Conservation (phyloP, 2,888 invertebrate genomes). For the Mesochorus sp. region DNA sequence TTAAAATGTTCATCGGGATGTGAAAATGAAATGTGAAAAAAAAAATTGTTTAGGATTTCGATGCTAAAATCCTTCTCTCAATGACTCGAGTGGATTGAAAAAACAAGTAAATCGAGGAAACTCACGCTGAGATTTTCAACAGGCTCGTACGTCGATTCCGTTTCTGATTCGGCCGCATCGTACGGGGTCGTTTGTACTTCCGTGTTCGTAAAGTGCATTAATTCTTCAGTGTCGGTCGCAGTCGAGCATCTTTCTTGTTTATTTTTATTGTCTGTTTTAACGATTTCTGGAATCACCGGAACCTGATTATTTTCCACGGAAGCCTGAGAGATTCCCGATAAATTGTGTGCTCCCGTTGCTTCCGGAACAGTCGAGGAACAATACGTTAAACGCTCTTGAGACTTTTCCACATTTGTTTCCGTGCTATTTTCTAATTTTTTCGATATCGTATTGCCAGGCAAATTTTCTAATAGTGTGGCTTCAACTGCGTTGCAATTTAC, state of each 20-base stretch:
- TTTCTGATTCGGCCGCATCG: slow-evolving; percentile 73
- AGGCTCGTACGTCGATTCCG: slow-evolving; percentile 73
- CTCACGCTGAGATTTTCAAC: slow-evolving; percentile 79
- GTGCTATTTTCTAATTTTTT: slow-evolving; percentile 44
- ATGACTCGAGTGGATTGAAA: no score
- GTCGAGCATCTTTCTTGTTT: slow-evolving; percentile 70
- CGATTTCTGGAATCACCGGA: not conserved
- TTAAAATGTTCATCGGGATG: no score
- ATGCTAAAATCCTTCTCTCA: no score
- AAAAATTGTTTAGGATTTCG: not conserved
- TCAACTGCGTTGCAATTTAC: slow-evolving; percentile 70
- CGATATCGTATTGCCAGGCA: slow-evolving; percentile 71
- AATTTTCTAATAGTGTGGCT: slow-evolving; percentile 76
- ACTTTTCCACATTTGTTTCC: slow-evolving; percentile 21
- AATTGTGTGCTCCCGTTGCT: not conserved
- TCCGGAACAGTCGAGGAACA: slow-evolving; percentile 42
- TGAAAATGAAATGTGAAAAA: slow-evolving; percentile 16
- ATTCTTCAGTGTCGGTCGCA: slow-evolving; percentile 77
- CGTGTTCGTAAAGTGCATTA: slow-evolving; percentile 71
- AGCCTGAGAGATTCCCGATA: slow-evolving; percentile 1
- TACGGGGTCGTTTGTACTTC: slow-evolving; percentile 78
- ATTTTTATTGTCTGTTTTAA: slow-evolving; percentile 6
- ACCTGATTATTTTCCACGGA: not conserved
- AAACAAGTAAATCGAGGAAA: slow-evolving; percentile 16
- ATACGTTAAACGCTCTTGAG: slow-evolving; percentile 8